Evolutionary conservation across 2,888 invertebrate species (phyloP), one percentile per base, ranked within the genome.

Genomic region (Phasia obesa): DNA sequence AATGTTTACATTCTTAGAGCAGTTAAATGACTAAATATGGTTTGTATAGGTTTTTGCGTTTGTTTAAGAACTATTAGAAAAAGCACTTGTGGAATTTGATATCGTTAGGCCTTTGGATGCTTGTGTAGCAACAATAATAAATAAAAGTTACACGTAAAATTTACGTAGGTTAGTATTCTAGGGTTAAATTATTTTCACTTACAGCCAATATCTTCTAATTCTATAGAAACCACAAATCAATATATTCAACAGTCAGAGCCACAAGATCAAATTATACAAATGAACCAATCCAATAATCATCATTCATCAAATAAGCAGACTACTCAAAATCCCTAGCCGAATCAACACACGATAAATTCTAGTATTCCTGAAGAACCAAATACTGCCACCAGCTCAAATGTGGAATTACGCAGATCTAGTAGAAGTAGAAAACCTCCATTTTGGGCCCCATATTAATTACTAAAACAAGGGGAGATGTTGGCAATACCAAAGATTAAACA

Each of bases 401-500:
- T 55, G 53, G 53, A 55, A 27, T 15, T 55, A 27, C 53, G 53
- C 11, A 55, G n/a, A 27, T 55, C 53, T 1, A 55, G 25, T 55
- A 55, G 53, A 55, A 25, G 53, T n/a, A 13, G 27, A 55, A 55
- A 60, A 9, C 60, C 42, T 42, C 42, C 38, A 9, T 42, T 60
- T 60, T 42, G 42, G 60, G 35, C 60, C 11, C 60, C 35, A 38
- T 42, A 23, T 44, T 71, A 31, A 55, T 27, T 15, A 25, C 27
- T 55, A 55, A 55, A 55, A 55, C 27, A 27, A 55, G n/a, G 53
- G 53, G 53, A 55, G 53, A 55, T 55, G 53, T 55, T 55, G 53
- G 51, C 21, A 19, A 38, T 35, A 25, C 25, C 35, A 19, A 59
- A 21, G 27, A 35, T 4, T 27, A 27, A 27, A 25, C 2, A 55